A percentile compares a stretch with the other conserved stretches of the same genome.
Conservation (phyloP, 2,113 vertebrate genomes). For the Etia nguti region DNA sequence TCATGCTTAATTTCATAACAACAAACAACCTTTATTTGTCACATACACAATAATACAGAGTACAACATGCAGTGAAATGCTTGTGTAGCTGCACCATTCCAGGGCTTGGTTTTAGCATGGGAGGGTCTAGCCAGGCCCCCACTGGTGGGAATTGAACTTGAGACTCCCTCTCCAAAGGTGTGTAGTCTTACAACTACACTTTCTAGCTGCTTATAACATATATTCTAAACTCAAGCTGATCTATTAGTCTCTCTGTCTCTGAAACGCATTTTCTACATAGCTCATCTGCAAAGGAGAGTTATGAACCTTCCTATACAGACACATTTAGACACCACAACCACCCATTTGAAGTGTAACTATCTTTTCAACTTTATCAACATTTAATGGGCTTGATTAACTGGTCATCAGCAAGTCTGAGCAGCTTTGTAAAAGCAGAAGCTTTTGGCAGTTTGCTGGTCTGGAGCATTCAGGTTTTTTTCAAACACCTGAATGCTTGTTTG, state of each 20-base stretch:
- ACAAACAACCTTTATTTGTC: too few relatives aligned
- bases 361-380: background rate
- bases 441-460: background rate
- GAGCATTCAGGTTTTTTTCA: background rate
- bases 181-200: too few relatives aligned
- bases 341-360: background rate
- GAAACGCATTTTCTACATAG: background rate
- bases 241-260: background rate
- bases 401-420: background rate
- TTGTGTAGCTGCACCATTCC: too few relatives aligned
- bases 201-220: fast-evolving
- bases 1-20: background rate
- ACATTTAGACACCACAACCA: background rate
- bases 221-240: background rate
- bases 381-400: background rate
- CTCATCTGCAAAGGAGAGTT: background rate
- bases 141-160: too few relatives aligned
- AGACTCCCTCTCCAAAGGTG: too few relatives aligned
- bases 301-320: background rate
- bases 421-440: background rate
- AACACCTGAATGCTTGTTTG: background rate
- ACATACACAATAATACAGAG: too few relatives aligned
- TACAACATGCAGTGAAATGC: too few relatives aligned
- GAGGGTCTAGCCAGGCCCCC: too few relatives aligned
- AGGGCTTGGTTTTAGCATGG: too few relatives aligned